Base-by-base conservation (phyloP, 2,113 vertebrate genomes). In the Perca flavescens region DNA sequence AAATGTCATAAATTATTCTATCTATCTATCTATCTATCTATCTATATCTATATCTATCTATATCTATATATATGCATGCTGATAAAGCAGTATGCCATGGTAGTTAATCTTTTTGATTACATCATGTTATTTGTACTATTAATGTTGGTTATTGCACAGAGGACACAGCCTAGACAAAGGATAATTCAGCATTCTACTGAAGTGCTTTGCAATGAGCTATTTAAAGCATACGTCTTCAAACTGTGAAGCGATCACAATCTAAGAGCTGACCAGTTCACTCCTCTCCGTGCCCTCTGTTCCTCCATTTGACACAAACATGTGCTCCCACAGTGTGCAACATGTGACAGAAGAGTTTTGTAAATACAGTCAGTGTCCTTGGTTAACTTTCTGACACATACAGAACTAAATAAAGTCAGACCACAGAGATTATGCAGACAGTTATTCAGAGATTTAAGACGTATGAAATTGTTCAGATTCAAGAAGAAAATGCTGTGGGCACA, bases 291-390 rank as follows among this genome's bases (percentile, higher is more conserved):
- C 14, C 34, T 46, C 3, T 11, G 22, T 22, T 36, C 63, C 52
- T 34, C 31, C 11, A 5, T 36, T 54, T 79, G 6, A 47, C 62
- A 80, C 36, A 31, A n/a, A 66, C 36, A 50, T 17, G 56, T 62
- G 13, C 61, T 54, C 50, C 52, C 62, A 43, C 60, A 78, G 58
- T 28, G 17, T 5, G 43, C 10, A 12, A 58, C 74, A 69, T 78
- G 80, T 82, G 74, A 80, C 69, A 76, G 50, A 36, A 52, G 25
- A 17, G 46, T 36, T 69, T 72, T 58, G 61, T 71, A 75, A 74
- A 73, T 84, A 79, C 80, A 82, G 82, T 90, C 89, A 75, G 25
- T 28, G 78, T 82, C 62, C 68, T 60, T 49, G 15, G 34, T 67
- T 63, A 67, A 80, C 54, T 75, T 82, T 58, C 21, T 64, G 76